phyloP scores from a whole-genome alignment of 2,113 vertebrate species.

The Heptranchias perlo region DNA sequence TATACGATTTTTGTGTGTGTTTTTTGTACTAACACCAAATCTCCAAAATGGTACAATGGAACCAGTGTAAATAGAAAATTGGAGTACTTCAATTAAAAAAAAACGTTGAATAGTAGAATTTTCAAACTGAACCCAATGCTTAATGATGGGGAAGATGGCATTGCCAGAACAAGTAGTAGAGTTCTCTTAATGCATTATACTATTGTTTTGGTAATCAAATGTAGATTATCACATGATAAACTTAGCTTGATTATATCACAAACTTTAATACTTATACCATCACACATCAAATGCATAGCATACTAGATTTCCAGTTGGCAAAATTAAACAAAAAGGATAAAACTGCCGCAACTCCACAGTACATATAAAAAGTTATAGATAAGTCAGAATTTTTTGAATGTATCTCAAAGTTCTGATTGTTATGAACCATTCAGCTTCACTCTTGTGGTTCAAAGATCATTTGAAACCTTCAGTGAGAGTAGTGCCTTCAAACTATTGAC shows the following conservation, averaged over 20 bases:
- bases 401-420: neutral
- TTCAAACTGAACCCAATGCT: neutral
- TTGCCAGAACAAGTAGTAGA: neutral
- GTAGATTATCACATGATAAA: conserved; percentile 23
- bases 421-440: too few species aligned
- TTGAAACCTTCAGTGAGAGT: neutral
- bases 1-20: neutral
- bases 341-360: neutral
- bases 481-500: neutral
- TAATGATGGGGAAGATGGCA: neutral
- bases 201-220: neutral
- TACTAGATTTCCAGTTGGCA: neutral
- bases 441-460: neutral
- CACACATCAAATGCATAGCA: neutral
- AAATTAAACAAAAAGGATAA: neutral
- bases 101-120: neutral
- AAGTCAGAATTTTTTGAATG: neutral
- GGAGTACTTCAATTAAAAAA: neutral
- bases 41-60: neutral
- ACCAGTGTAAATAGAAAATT: neutral
- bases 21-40: neutral
- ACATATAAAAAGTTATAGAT: neutral
- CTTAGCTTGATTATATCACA: neutral
- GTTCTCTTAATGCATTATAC: neutral
- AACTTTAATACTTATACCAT: neutral